Evolutionary conservation across 2,113 vertebrate species (phyloP).

Genomic region (Gavia stellata): DNA sequence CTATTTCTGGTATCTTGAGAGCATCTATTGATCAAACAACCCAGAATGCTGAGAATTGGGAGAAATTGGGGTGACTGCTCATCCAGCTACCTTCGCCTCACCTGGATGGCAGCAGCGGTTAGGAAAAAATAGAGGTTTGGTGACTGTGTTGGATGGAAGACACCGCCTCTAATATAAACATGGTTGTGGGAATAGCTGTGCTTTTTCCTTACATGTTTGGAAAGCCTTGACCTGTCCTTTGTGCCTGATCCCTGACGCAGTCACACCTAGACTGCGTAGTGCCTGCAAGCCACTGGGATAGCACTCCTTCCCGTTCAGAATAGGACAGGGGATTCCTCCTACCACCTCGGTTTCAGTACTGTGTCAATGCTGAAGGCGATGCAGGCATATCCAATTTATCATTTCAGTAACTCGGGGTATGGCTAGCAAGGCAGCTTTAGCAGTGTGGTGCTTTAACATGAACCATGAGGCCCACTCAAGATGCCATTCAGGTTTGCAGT

Average conservation of each 20-base stretch:
- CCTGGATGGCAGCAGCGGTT: background rate
- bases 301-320: background rate
- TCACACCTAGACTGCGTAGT: background rate
- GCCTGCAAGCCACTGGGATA: background rate
- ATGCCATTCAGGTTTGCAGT: background rate
- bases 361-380: background rate
- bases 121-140: background rate
- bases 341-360: background rate
- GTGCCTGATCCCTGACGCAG: background rate
- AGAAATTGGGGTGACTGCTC: background rate
- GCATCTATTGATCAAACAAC: background rate
- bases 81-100: background rate
- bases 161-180: background rate
- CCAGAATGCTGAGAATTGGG: background rate
- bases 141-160: background rate
- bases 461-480: background rate
- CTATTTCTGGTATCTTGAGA: background rate
- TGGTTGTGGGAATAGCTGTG: background rate
- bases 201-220: background rate
- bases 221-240: background rate
- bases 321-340: background rate
- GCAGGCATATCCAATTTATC: background rate
- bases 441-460: fast-evolving
- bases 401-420: background rate
- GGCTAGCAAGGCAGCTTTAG: background rate